phyloP scores from a whole-genome alignment of 2,113 vertebrate species.

The Thunnus thynnus region DNA sequence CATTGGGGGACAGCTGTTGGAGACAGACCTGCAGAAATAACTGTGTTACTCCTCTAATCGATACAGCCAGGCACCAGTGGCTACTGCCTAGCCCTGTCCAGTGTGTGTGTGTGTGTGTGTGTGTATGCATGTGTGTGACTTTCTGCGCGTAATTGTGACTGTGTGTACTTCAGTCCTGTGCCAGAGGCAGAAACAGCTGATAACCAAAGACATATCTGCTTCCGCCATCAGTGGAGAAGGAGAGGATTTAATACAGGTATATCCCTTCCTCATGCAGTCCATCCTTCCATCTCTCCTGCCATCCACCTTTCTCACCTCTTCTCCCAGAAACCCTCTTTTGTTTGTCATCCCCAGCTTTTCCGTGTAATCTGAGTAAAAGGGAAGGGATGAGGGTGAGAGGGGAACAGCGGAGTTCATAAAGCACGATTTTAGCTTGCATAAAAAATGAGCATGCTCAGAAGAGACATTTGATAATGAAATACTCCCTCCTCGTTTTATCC shows the following conservation, averaged over 20 bases:
- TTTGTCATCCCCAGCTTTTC: conserved; percentile 33
- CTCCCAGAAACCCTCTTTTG: background rate
- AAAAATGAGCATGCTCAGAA: conserved; percentile 20
- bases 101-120: conserved; percentile 42
- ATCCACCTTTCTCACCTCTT: conserved; percentile 2
- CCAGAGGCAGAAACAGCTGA: conserved; percentile 69
- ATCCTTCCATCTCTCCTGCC: conserved; percentile 17
- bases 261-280: conserved; percentile 37
- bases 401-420: conserved; percentile 36
- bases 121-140: conserved; percentile 26
- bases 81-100: conserved; percentile 54
- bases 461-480: conserved; percentile 59
- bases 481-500: conserved; percentile 52
- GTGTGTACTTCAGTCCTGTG: conserved; percentile 35
- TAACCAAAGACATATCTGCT: conserved; percentile 67
- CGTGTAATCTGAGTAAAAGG: conserved; percentile 35
- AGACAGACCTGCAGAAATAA: conserved; percentile 80
- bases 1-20: conserved; percentile 70
- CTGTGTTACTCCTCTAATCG: conserved; percentile 78
- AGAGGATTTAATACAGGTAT: conserved; percentile 62
- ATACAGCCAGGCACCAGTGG: conserved; percentile 77
- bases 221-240: conserved; percentile 53
- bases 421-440: conserved; percentile 44
- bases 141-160: conserved; percentile 35
- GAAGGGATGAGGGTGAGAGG: background rate